Percentiles rank a stretch among this genome's conserved stretches.
Conservation (phyloP, 1,140 invertebrate species). For the Ganaspis sp. region DNA sequence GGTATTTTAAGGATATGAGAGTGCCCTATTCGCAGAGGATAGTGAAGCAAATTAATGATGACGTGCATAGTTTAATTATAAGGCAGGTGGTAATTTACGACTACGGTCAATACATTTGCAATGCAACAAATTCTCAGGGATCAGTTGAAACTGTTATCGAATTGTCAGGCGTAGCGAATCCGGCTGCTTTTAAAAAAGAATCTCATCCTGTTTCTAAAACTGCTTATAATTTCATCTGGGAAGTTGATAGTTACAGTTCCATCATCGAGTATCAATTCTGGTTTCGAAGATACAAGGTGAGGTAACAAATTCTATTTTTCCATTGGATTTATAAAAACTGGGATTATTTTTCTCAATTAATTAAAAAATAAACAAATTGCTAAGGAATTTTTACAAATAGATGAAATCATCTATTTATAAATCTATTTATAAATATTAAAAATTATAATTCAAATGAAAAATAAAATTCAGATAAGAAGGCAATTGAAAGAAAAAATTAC, state of each 20-base stretch:
- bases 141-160: constrained; percentile 75
- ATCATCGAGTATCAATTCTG: constrained; percentile 84
- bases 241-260: constrained; percentile 85
- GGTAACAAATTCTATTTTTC: no score
- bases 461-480: no score
- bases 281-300: constrained; percentile 76
- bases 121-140: constrained; percentile 85
- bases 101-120: constrained; percentile 87
- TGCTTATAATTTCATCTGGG: constrained; percentile 84
- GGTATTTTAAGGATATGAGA: constrained; percentile 76
- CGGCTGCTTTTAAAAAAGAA: constrained; percentile 79
- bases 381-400: no score
- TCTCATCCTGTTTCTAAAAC: constrained; percentile 69
- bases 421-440: no score
- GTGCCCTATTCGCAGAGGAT: constrained; percentile 78
- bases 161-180: constrained; percentile 79
- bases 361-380: no score
- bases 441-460: no score
- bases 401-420: no score
- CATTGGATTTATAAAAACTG: no score
- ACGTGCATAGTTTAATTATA: constrained; percentile 81
- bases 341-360: no score
- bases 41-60: constrained; percentile 75
- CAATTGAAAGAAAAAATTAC: no score
- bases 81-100: constrained; percentile 82